Conservation (phyloP, 2,888 invertebrate species). For the Sphinx pinastri region DNA sequence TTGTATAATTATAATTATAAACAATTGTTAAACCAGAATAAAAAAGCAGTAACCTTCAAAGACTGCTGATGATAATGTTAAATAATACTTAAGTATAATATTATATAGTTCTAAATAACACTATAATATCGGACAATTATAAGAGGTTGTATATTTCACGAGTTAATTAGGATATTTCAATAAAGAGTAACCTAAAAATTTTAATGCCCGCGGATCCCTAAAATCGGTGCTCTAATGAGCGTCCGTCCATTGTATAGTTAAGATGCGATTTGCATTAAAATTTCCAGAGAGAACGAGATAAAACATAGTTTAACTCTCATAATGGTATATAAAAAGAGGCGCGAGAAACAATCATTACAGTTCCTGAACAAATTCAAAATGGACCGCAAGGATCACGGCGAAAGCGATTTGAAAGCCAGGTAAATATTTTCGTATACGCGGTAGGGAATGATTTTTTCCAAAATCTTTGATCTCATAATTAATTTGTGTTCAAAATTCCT, state of each 20-base stretch:
- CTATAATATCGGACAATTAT: too few species aligned
- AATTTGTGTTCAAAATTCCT: too few species aligned
- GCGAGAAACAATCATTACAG: not conserved
- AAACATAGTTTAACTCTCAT: constrained; percentile 1
- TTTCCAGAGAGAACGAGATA: constrained; percentile 1
- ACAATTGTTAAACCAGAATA: too few species aligned
- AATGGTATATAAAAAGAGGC: not conserved
- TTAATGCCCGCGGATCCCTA: not conserved
- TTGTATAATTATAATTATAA: too few species aligned
- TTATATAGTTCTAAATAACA: too few species aligned
- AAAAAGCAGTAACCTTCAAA: too few species aligned
- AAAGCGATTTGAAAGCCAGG: not conserved
- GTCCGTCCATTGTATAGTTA: not conserved
- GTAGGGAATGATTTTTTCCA: too few species aligned
- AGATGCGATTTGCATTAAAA: too few species aligned
- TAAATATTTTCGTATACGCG: not conserved
- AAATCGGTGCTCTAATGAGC: not conserved
- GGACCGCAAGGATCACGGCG: not conserved
- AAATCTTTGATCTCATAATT: too few species aligned
- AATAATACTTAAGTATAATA: too few species aligned
- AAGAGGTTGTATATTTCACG: too few species aligned
- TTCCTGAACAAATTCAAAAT: not conserved
- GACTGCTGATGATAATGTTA: not conserved
- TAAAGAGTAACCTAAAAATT: not conserved
- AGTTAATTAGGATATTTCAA: not conserved